Evolutionary conservation across 2,888 invertebrate species (phyloP), one percentile per base, ranked within the genome.

Genomic region (Thymelicus acteon): DNA sequence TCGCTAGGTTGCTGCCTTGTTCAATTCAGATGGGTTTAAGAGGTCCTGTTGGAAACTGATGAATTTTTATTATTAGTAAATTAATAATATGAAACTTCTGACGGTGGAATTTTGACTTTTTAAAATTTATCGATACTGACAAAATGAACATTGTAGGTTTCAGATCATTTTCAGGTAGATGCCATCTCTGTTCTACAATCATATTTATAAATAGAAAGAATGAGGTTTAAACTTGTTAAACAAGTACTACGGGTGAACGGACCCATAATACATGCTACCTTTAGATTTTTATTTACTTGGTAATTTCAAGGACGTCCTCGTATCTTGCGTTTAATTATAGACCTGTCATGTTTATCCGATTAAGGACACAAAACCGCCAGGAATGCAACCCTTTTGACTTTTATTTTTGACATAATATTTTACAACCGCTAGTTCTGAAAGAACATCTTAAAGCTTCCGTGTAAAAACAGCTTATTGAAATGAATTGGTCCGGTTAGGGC

Each of bases 401-500:
- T 12, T 31, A 31, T 31, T 31, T 31, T 31, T 31, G 31, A 63
- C 13, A 63, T 48, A 49, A 24, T 31, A 31, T 62, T 49, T 37
- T 48, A 37, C 8, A 37, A 37, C 8, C 48, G 6, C 47, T 6
- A 24, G 7, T 61, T 61, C 31, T 31, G 19, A 13, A 12, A 39
- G 47, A 40, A 44, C 31, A 40, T 19, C 19, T 40, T 54, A 24
- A 12, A 44, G 44, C 44, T 44, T 64, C 64, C 54, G 64, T 24
- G 24, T 64, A 19, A 64, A 64, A 64, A 64, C 39, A 54, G 40
- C 49, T 24, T 54, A 54, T 54, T 40, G 64, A 54, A 24, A 52
- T 64, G 10, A 52, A 64, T 64, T 39, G 52, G 8, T 15, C 13
- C 31, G 57, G 31, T 7, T 1, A 24, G 7, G 10, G 31, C 31